Evolutionary conservation across 2,888 invertebrate genomes (phyloP), one percentile per base, ranked within the genome.

Genomic region (Julus scandinavius): DNA sequence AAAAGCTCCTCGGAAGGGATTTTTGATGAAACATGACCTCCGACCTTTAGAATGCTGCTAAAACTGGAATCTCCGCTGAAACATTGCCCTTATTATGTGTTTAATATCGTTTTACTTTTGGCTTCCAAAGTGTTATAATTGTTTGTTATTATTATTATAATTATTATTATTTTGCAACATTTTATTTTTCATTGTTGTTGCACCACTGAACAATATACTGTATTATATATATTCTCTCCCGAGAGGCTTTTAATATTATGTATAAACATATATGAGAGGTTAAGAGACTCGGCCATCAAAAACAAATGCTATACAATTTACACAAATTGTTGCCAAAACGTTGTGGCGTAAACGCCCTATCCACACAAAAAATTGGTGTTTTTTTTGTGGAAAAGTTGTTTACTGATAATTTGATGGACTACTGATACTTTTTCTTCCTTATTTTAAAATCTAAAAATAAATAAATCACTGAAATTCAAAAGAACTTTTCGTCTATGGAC

Each of bases 81-180:
- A 13, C 38, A 38, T 38, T 80, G 80, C 13, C 80, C 80, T 29
- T 80, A 13, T 80, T 80, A 29, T 80, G 29, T 29, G 80, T 80
- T 80, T 80, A 38, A 80, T 80, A 80, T 80, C 38, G 80, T 80
- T 40, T 80, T 80, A 80, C 80, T 80, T 38, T 38, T 11, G 80
- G 80, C 80, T 80, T 80, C 80, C 80, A 80, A 80, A 80, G 80
- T 80, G 80, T 80, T 80, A 80, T 80, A 80, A 80, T 80, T 80
- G 80, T 80, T 80, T 80, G 80, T 80, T 80, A 38, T 80, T 80
- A 38, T 80, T 80, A 72, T 63, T 80, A 80, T 54, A 15, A 54
- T 80, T 80, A 80, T 80, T 80, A 80, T 80, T 80, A 80, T 80
- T 80, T 80, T 80, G 80, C 80, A 80, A 80, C 80, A 80, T 80